These are phyloP conservation scores for Saturnia pavonia DNA, from an alignment of 2,888 invertebrate genomes.

Conservation along the genomic window DNA sequence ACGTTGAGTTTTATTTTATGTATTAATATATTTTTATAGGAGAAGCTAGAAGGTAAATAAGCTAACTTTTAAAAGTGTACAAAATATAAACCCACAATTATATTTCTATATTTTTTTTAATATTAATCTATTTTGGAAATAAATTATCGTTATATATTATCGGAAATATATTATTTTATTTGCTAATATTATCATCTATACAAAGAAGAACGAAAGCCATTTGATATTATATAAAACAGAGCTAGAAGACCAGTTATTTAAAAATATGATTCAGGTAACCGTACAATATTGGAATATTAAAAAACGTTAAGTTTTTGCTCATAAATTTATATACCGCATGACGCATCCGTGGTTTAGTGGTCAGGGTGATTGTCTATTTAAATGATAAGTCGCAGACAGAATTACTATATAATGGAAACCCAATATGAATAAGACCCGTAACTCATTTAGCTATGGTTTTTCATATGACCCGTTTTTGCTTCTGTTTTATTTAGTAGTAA, in stretches of 20 bases:
- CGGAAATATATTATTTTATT: too few species aligned
- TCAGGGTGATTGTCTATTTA: neutral
- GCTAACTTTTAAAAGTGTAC: neutral
- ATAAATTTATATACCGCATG: neutral
- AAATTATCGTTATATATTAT: neutral
- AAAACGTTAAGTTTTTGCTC: neutral
- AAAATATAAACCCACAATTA: neutral
- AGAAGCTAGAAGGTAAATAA: neutral
- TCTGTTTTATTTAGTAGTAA: too few species aligned
- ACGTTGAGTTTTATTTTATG: too few species aligned
- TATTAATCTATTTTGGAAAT: neutral
- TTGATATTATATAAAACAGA: neutral
- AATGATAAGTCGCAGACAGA: neutral
- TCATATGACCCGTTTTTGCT: too few species aligned
- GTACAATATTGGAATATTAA: neutral
- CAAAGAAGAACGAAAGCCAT: slow-evolving; percentile 3
- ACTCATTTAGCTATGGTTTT: too few species aligned
- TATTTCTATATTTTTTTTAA: neutral
- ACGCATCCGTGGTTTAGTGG: neutral
- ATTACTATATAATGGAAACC: neutral
- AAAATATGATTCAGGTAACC: neutral
- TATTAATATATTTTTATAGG: neutral
- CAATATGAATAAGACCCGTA: too few species aligned
- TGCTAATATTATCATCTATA: neutral
- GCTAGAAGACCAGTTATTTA: neutral